These are phyloP conservation scores for Standfussiana lucernea DNA, from an alignment of 2,888 invertebrate genomes.

Conservation along the genomic window DNA sequence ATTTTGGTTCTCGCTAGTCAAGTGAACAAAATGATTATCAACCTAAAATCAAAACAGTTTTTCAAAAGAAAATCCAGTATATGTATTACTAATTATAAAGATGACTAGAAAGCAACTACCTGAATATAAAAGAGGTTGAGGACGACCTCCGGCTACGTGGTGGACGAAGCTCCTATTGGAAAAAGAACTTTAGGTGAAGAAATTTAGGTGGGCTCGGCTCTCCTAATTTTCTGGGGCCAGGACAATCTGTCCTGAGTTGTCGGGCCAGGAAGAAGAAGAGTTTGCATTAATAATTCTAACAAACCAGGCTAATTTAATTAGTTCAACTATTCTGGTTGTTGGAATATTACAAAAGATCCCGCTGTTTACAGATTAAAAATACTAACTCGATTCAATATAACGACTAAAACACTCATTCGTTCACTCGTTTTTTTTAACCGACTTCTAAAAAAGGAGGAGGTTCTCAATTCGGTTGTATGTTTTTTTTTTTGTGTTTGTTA, in stretches of 20 bases:
- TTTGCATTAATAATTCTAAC: neutral
- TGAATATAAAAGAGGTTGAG: neutral
- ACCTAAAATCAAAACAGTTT: neutral
- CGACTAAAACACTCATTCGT: too few relatives aligned
- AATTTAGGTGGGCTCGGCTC: too few relatives aligned
- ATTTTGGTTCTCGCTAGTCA: neutral
- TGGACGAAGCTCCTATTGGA: neutral
- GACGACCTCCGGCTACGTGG: neutral
- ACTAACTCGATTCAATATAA: too few relatives aligned
- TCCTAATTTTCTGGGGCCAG: too few relatives aligned
- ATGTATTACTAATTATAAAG: neutral
- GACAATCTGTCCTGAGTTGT: too few relatives aligned
- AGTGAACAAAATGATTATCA: neutral
- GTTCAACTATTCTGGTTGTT: neutral
- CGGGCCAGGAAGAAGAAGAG: neutral
- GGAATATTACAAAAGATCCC: too few relatives aligned
- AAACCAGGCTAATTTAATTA: conserved; percentile 6
- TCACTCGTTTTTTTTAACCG: too few relatives aligned
- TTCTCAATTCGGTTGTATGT: too few relatives aligned
- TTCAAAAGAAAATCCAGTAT: neutral
- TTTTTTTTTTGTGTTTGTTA: too few relatives aligned
- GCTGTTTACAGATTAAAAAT: too few relatives aligned
- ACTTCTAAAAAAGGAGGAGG: too few relatives aligned
- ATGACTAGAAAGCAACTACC: neutral
- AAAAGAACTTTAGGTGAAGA: too few relatives aligned